phyloP scores from a whole-genome alignment of 2,113 vertebrate species.

The Saguinus imperator region DNA sequence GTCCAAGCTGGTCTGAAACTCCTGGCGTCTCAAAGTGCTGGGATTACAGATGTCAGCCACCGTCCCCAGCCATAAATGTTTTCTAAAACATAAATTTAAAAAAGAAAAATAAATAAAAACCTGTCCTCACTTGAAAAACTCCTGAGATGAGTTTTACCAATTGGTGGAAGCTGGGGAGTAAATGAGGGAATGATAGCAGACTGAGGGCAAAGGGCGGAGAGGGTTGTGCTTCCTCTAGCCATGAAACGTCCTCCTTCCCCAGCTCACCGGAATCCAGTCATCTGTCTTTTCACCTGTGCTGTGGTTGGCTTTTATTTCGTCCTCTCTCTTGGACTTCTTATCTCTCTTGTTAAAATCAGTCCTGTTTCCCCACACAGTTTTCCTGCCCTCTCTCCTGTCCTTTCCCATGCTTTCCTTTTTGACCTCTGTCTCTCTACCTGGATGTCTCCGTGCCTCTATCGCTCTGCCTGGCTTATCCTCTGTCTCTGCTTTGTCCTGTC shows the following conservation, averaged over 20 bases:
- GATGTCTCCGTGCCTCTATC: not conserved
- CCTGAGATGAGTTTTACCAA: not conserved
- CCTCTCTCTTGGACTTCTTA: too few species aligned
- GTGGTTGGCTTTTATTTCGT: not conserved
- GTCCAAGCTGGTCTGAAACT: too few species aligned
- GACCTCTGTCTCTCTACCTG: not conserved
- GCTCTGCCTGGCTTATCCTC: not conserved
- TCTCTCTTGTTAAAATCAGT: too few species aligned
- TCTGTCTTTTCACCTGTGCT: not conserved
- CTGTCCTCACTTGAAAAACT: not conserved
- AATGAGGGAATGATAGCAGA: not conserved
- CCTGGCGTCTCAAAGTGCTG: too few species aligned
- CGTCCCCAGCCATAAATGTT: not conserved
- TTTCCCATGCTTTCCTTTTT: not conserved
- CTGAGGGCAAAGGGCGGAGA: rapidly evolving
- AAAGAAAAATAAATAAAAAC: not conserved
- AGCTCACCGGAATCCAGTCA: not conserved
- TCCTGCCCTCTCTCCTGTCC: not conserved
- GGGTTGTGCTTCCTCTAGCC: rapidly evolving
- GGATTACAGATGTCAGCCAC: too few species aligned
- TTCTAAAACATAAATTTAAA: not conserved
- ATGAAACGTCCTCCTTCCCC: rapidly evolving
- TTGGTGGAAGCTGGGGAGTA: not conserved
- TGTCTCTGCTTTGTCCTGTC: not conserved
- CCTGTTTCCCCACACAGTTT: not conserved